Percentiles rank a stretch among this genome's conserved stretches.
Conservation (phyloP, 1,140 invertebrate genomes). For the Solenopsis fugax region DNA sequence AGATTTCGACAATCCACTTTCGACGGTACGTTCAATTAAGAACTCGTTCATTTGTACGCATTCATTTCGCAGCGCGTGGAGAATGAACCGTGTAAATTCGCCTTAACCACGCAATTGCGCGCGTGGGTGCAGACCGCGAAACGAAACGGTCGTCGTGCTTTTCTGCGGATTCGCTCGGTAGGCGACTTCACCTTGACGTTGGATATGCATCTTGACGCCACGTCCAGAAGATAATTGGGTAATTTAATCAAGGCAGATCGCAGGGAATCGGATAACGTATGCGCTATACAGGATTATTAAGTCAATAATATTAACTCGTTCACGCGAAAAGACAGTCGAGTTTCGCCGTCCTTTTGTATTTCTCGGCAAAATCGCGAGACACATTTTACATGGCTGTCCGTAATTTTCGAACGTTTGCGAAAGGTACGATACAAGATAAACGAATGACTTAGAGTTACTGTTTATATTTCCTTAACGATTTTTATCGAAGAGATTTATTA, state of each 20-base stretch:
- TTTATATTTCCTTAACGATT: background rate
- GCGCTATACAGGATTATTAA: slow-evolving; percentile 18
- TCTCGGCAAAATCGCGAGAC: background rate
- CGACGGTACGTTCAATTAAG: background rate
- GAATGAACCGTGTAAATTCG: slow-evolving; percentile 51
- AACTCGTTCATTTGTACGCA: background rate
- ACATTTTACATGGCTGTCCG: background rate
- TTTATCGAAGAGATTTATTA: background rate
- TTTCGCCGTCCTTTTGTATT: background rate
- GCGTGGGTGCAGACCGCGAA: slow-evolving; percentile 44
- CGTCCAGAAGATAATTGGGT: slow-evolving; percentile 21
- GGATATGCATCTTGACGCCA: slow-evolving; percentile 30
- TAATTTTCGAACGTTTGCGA: background rate
- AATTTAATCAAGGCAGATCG: slow-evolving; percentile 41
- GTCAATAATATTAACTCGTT: slow-evolving; percentile 43
- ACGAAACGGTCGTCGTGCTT: slow-evolving; percentile 40
- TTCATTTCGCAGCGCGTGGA: background rate
- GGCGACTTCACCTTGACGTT: slow-evolving; percentile 48
- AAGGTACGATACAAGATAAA: background rate
- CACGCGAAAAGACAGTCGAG: background rate
- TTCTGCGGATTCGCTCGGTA: slow-evolving; percentile 45
- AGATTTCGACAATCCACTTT: background rate
- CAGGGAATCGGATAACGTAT: background rate
- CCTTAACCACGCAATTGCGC: slow-evolving; percentile 39
- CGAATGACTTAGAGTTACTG: background rate